phyloP scores from a whole-genome alignment of 2,797 vertebrate species.

The Alca torda region DNA sequence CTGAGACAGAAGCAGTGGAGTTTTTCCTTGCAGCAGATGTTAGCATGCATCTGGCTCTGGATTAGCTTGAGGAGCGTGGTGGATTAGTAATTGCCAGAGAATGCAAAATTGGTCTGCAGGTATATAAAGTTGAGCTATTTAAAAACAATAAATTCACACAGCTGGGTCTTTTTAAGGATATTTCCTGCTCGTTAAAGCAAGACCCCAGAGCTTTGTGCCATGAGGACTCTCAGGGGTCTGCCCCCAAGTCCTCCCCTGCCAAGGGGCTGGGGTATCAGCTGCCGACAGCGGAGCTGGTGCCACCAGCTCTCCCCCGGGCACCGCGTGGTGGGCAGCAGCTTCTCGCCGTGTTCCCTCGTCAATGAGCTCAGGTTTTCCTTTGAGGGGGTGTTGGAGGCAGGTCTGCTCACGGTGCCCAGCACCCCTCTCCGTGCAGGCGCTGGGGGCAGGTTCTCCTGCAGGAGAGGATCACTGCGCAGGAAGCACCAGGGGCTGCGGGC shows the following conservation, averaged over 20 bases:
- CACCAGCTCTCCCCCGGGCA: not conserved
- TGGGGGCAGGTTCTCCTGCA: rapidly evolving
- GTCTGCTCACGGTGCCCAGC: not conserved
- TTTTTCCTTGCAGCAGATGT: constrained; percentile 38
- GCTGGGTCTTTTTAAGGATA: not conserved
- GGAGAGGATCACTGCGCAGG: not conserved
- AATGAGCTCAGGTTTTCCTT: not conserved
- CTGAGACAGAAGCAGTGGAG: not conserved
- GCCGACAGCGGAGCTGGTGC: rapidly evolving
- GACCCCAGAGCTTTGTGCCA: not conserved
- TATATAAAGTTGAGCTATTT: not conserved
- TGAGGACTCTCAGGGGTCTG: not conserved
- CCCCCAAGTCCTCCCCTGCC: not conserved
- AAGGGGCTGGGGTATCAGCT: not conserved
- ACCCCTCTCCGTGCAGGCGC: not conserved
- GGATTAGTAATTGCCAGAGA: not conserved
- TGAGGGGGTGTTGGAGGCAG: not conserved
- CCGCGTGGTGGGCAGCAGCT: not conserved
- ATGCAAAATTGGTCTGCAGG: not conserved
- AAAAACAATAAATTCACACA: not conserved
- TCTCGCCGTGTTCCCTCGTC: not conserved
- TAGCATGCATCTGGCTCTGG: not conserved
- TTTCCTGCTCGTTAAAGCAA: not conserved
- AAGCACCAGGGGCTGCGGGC: not conserved
- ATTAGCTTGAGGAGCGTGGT: not conserved